Percentiles rank a stretch among this genome's conserved stretches.
Evolutionary conservation across 1,140 invertebrate genomes (phyloP).

Genomic region (Oedothorax gibbosus): DNA sequence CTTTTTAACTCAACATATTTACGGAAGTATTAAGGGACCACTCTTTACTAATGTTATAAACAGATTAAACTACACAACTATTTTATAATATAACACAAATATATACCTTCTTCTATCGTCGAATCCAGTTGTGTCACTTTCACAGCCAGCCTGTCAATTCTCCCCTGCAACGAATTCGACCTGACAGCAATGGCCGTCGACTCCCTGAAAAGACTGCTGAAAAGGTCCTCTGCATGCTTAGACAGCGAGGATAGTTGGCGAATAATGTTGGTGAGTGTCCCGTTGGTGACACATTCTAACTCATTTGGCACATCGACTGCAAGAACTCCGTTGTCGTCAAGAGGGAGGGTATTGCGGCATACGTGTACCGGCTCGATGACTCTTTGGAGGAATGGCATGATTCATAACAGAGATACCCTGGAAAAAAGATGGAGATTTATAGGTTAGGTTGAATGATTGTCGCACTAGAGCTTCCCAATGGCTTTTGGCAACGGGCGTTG

Average conservation of each 20-base stretch:
- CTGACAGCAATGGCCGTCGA: slow-evolving; percentile 85
- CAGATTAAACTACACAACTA: neutral
- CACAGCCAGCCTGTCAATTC: slow-evolving; percentile 91
- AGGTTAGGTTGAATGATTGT: too few relatives aligned
- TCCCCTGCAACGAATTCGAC: slow-evolving; percentile 87
- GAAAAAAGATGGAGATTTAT: neutral
- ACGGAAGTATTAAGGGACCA: too few relatives aligned
- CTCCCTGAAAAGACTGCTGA: slow-evolving; percentile 91
- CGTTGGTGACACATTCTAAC: slow-evolving; percentile 96
- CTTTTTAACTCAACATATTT: too few relatives aligned
- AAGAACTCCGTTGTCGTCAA: slow-evolving; percentile 68
- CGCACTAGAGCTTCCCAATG: too few relatives aligned
- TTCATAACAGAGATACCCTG: slow-evolving; percentile 59
- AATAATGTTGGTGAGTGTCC: slow-evolving; percentile 95
- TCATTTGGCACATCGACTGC: slow-evolving; percentile 81
- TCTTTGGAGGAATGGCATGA: slow-evolving; percentile 96
- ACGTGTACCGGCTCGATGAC: slow-evolving; percentile 94
- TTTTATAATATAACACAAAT: neutral
- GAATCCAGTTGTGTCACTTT: slow-evolving; percentile 96
- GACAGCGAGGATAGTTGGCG: slow-evolving; percentile 89
- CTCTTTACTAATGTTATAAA: neutral
- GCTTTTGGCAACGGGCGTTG: too few relatives aligned
- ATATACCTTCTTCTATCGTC: slow-evolving; percentile 91
- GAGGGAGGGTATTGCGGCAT: slow-evolving; percentile 85
- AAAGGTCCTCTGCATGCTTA: slow-evolving; percentile 96